phyloP scores from a whole-genome alignment of 2,888 invertebrate genomes.

The Hyposoter dolosus region DNA sequence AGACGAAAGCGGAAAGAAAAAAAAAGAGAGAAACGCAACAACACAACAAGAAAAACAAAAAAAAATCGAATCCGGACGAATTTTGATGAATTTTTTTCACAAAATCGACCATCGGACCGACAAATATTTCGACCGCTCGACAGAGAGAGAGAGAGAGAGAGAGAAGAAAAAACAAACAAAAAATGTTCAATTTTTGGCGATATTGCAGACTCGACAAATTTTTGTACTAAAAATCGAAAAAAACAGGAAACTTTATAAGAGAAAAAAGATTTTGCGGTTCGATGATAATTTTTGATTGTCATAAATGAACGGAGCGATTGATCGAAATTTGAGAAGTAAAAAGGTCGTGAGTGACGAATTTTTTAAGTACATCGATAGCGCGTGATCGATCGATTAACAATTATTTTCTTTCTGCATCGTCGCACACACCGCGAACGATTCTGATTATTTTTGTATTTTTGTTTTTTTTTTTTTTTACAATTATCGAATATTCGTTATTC shows the following conservation, averaged over 20 bases:
- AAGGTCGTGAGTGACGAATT: not conserved
- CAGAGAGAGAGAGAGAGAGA: not conserved
- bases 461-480: not conserved
- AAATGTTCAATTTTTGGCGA: constrained; percentile 1
- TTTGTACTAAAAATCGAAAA: not conserved
- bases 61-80: not conserved
- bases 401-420: not conserved
- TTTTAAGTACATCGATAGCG: constrained; percentile 36
- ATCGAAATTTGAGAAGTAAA: not conserved
- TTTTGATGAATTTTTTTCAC: not conserved
- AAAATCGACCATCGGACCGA: constrained; percentile 2
- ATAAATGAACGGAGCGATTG: not conserved
- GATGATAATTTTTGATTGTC: not conserved
- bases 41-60: not conserved
- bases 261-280: not conserved
- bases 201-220: not conserved
- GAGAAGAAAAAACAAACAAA: not conserved
- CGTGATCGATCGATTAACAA: constrained; percentile 10
- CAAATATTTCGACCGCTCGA: not conserved
- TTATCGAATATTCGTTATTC: not conserved
- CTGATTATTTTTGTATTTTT: not conserved
- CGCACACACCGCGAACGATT: not conserved
- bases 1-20: not conserved
- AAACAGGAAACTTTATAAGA: not conserved
- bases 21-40: not conserved